Percentiles rank a stretch among this genome's conserved stretches.
phyloP scores from a whole-genome alignment of 2,113 vertebrate species.

The Cololabis saira region DNA sequence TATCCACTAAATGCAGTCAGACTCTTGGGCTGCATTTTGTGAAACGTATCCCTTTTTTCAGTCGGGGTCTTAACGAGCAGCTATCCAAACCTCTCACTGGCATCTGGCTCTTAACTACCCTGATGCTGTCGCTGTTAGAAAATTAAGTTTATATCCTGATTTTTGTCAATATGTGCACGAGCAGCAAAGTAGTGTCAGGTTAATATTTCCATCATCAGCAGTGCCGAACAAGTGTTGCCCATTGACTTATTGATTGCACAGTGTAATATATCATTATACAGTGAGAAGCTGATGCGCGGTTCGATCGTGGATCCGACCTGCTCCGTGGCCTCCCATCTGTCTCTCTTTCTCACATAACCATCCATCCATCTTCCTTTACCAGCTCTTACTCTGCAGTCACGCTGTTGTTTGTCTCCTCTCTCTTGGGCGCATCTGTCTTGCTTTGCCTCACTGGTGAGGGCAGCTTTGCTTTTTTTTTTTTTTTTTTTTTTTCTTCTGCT shows the following conservation, averaged over 20 bases:
- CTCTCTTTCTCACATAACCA: slow-evolving; percentile 78
- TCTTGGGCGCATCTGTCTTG: slow-evolving; percentile 29
- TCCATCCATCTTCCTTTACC: slow-evolving; percentile 72
- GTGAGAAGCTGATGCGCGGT: slow-evolving; percentile 63
- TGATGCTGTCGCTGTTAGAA: slow-evolving; percentile 31
- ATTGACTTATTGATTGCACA: slow-evolving; percentile 78
- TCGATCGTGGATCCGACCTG: slow-evolving; percentile 70
- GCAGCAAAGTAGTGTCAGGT: slow-evolving; percentile 52
- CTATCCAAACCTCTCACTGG: slow-evolving; percentile 38
- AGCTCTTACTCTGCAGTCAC: slow-evolving; percentile 12
- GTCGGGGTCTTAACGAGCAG: background rate
- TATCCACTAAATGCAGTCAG: background rate
- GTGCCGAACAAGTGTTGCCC: slow-evolving; percentile 74
- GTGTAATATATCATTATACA: slow-evolving; percentile 78
- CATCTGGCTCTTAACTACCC: slow-evolving; percentile 66
- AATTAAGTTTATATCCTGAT: slow-evolving; percentile 72
- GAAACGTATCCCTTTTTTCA: background rate
- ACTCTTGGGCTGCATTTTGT: background rate
- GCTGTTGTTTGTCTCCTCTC: slow-evolving; percentile 26
- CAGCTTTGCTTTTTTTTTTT: background rate
- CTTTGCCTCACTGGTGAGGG: slow-evolving; percentile 6
- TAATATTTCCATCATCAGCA: slow-evolving; percentile 71
- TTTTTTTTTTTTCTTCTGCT: background rate
- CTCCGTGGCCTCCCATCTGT: slow-evolving; percentile 74
- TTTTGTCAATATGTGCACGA: slow-evolving; percentile 56